phyloP scores from a whole-genome alignment of 92 coral and sea anemone species.

The Actinernus sp. region DNA sequence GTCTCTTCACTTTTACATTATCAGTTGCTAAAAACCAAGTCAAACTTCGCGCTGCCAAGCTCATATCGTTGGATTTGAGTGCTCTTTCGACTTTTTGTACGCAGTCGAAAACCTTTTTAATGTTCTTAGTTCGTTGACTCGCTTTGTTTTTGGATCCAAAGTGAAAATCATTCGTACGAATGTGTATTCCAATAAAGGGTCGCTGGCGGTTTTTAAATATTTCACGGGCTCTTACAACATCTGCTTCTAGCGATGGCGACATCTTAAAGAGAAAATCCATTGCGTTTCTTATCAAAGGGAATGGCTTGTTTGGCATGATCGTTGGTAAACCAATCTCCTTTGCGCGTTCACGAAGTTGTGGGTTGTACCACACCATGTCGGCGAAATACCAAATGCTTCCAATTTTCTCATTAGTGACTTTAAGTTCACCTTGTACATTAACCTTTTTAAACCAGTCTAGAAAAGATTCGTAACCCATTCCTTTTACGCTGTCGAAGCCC shows the following conservation, averaged over 20 bases:
- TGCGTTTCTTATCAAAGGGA: conserved; percentile 33
- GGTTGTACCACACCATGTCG: conserved; percentile 20
- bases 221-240: conserved; percentile 8
- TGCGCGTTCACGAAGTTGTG: conserved; percentile 26
- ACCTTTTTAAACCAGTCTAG: no score
- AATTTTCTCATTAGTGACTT: conserved; percentile 25
- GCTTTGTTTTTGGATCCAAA: conserved; percentile 12
- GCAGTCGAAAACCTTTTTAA: conserved; percentile 16
- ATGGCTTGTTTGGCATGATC: background rate
- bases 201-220: conserved; percentile 1
- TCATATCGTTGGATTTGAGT: background rate
- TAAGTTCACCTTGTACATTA: no score
- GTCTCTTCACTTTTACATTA: conserved; percentile 14
- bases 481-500: no score
- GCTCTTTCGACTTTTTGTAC: conserved; percentile 1
- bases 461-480: no score
- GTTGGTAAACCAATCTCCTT: conserved; percentile 19
- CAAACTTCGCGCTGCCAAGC: background rate
- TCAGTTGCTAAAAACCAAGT: conserved; percentile 57
- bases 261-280: conserved; percentile 36
- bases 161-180: conserved; percentile 49
- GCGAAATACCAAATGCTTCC: conserved; percentile 47
- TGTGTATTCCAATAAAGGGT: conserved; percentile 50
- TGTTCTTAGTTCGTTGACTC: conserved; percentile 19
- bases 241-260: conserved; percentile 5